Evolutionary conservation across 2,888 invertebrate genomes (phyloP).

Genomic region (Drosophila picticornis): DNA sequence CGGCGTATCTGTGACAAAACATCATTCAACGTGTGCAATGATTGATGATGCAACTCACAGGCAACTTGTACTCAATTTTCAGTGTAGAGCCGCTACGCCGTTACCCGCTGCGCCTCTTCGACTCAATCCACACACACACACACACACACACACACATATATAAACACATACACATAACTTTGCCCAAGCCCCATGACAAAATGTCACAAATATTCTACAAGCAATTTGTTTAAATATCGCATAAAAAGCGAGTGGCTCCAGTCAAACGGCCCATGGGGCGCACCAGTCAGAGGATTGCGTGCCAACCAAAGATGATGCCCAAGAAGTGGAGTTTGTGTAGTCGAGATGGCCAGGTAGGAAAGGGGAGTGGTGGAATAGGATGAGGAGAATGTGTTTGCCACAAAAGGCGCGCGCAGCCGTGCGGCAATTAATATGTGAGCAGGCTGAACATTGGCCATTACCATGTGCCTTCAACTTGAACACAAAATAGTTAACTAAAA

Average conservation of each 20-base stretch:
- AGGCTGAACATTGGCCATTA: slow-evolving; percentile 81
- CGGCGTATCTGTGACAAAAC: slow-evolving; percentile 81
- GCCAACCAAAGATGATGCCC: slow-evolving; percentile 32
- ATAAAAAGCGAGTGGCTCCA: slow-evolving; percentile 61
- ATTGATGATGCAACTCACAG: slow-evolving; percentile 80
- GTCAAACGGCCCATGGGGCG: slow-evolving; percentile 57
- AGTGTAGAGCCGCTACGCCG: slow-evolving; percentile 55
- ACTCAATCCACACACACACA: neutral
- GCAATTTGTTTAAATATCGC: slow-evolving; percentile 82
- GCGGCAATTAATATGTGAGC: slow-evolving; percentile 82
- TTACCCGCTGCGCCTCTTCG: slow-evolving; percentile 37
- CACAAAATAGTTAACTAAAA: slow-evolving; percentile 82
- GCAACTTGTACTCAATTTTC: slow-evolving; percentile 82
- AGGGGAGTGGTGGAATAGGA: neutral
- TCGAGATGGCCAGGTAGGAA: slow-evolving; percentile 1
- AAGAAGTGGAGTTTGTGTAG: slow-evolving; percentile 9
- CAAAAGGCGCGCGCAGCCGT: slow-evolving; percentile 81
- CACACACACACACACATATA: slow-evolving; percentile 26
- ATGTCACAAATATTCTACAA: slow-evolving; percentile 82
- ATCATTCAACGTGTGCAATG: slow-evolving; percentile 81
- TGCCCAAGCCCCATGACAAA: slow-evolving; percentile 68
- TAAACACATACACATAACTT: slow-evolving; percentile 34
- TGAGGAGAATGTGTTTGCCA: slow-evolving; percentile 48
- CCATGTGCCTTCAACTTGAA: slow-evolving; percentile 81
- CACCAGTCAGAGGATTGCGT: slow-evolving; percentile 61